Evolutionary conservation across 2,113 vertebrate species (phyloP).

Genomic region (Butastur rufipennis): DNA sequence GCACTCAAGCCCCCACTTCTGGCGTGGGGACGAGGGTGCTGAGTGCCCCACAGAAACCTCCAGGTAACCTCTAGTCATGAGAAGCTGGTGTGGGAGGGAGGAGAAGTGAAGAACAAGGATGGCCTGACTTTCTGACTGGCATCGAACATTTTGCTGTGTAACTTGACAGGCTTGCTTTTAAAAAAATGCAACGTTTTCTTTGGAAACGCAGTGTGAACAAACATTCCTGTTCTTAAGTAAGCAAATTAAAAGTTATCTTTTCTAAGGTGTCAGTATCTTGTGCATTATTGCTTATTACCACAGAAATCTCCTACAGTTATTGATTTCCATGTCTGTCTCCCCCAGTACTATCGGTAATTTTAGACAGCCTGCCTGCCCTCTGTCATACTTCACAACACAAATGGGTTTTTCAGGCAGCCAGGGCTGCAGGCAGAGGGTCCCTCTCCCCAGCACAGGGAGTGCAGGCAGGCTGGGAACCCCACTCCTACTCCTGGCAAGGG

Average conservation of each 20-base stretch:
- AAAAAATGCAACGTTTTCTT: not conserved
- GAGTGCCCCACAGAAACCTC: not conserved
- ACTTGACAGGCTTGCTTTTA: not conserved
- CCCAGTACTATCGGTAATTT: fast-evolving
- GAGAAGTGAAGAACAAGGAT: not conserved
- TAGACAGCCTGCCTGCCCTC: not conserved
- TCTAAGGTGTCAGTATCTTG: fast-evolving
- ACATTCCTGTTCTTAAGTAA: not conserved
- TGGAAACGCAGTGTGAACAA: fast-evolving
- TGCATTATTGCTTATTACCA: not conserved
- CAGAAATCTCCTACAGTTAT: not conserved
- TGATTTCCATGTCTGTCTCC: not conserved
- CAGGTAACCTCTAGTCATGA: not conserved
- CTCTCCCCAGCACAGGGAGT: not conserved
- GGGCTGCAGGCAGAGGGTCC: not conserved
- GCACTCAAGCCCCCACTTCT: not conserved
- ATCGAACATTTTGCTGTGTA: not conserved
- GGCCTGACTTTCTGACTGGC: too few species aligned
- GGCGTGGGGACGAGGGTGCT: not conserved
- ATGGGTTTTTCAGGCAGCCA: not conserved
- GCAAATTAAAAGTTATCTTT: not conserved
- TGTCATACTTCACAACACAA: too few species aligned
- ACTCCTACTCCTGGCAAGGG: not conserved
- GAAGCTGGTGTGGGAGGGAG: not conserved
- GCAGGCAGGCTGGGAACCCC: too few species aligned